A percentile compares a stretch with the other conserved stretches of the same genome.
Evolutionary conservation across 2,797 vertebrate species (phyloP).

Genomic region (Chiloscyllium punctatum): DNA sequence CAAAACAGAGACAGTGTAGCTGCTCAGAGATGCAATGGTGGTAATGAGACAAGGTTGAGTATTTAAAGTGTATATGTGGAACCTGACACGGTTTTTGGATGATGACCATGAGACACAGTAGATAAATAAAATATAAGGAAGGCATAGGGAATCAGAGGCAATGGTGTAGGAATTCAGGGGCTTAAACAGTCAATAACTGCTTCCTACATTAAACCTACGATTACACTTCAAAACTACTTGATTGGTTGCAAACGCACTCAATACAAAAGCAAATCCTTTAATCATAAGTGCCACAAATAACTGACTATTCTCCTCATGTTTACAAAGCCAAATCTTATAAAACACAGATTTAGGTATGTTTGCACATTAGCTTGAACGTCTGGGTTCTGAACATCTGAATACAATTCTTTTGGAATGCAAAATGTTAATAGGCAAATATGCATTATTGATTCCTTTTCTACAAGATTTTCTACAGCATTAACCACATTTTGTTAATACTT

Average conservation of each 20-base stretch:
- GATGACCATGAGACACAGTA: neutral
- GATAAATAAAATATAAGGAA: neutral
- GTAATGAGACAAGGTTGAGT: neutral
- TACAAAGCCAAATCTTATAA: neutral
- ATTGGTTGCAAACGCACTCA: neutral
- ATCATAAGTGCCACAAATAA: neutral
- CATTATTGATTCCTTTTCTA: neutral
- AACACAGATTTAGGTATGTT: neutral
- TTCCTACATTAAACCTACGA: neutral
- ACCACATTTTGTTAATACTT: conserved; percentile 41
- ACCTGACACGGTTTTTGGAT: neutral
- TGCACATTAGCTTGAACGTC: neutral
- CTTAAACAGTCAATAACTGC: neutral
- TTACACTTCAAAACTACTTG: neutral
- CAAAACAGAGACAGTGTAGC: neutral
- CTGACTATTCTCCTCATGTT: neutral
- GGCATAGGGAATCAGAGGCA: neutral
- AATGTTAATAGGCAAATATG: neutral
- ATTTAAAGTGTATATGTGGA: neutral
- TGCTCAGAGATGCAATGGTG: neutral
- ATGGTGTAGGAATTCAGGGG: neutral
- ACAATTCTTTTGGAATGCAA: conserved; percentile 38
- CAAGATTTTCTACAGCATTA: neutral
- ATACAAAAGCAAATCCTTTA: neutral
- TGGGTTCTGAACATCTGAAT: neutral